phyloP scores from a whole-genome alignment of 2,113 vertebrate genomes.

The Neotoma lepida region DNA sequence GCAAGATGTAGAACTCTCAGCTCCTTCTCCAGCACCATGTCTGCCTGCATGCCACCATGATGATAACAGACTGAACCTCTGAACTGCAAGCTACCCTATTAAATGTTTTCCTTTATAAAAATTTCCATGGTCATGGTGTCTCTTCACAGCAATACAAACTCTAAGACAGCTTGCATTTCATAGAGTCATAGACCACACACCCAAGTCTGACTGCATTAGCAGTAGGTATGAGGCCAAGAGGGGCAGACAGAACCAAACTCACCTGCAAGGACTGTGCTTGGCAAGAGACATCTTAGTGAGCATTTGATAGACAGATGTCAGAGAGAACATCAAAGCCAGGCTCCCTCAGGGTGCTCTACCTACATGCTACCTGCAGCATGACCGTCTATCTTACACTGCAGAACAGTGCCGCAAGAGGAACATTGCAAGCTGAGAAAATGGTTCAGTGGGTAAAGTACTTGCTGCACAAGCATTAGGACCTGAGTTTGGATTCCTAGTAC shows the following conservation, averaged over 20 bases:
- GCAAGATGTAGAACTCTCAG: neutral
- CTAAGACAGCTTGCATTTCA: neutral
- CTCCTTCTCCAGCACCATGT: neutral
- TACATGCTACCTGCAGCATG: neutral
- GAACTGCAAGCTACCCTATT: neutral
- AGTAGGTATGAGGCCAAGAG: fast-evolving
- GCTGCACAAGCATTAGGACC: neutral
- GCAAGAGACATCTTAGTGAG: neutral
- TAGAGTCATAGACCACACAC: neutral
- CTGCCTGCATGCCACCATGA: neutral
- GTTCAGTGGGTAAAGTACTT: too few species aligned
- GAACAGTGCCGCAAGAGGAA: neutral
- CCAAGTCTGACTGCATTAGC: neutral
- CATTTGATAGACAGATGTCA: too few species aligned
- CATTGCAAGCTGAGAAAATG: neutral
- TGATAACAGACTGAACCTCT: neutral
- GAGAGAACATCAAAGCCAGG: neutral
- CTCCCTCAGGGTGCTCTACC: neutral
- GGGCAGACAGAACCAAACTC: neutral
- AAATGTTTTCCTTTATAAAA: neutral
- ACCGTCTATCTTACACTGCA: neutral
- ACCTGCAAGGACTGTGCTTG: neutral
- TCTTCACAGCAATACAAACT: neutral
- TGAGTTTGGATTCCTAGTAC: neutral
- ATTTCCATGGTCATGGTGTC: neutral